A percentile compares a stretch with the other conserved stretches of the same genome.
These are phyloP conservation scores for Daubentonia madagascariensis DNA, from an alignment of 2,113 vertebrate genomes.

Conservation along the genomic window DNA sequence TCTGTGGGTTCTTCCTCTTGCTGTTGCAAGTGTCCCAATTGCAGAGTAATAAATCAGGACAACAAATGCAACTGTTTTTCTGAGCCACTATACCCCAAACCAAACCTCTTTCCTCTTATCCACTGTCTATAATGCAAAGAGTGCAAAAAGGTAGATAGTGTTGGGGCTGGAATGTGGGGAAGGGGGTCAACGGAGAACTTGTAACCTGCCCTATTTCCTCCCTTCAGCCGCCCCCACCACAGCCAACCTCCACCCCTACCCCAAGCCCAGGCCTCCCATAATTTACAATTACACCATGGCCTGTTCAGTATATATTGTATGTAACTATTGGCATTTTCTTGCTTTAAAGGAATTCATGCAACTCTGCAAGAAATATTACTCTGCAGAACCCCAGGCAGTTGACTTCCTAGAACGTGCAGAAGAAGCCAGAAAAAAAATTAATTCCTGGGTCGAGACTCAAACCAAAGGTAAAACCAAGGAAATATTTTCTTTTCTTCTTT, in stretches of 20 bases:
- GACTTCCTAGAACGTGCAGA: constrained; percentile 79
- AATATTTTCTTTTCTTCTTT: constrained; percentile 18
- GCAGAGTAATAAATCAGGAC: background rate
- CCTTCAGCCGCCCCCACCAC: background rate
- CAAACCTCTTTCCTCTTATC: background rate
- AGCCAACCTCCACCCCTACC: rapidly evolving
- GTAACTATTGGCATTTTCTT: constrained; percentile 38
- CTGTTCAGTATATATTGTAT: background rate
- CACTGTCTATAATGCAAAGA: background rate
- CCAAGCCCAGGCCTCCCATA: background rate
- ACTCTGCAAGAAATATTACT: constrained; percentile 77
- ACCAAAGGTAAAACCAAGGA: constrained; percentile 79
- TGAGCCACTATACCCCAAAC: rapidly evolving
- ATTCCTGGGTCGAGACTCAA: constrained; percentile 82
- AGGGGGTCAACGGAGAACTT: rapidly evolving
- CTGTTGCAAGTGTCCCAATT: background rate
- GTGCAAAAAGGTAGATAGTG: background rate
- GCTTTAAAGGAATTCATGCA: constrained; percentile 77
- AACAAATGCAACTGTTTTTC: background rate
- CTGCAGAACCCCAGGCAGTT: constrained; percentile 72
- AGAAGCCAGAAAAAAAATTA: constrained; percentile 79
- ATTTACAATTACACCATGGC: background rate
- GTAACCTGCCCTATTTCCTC: background rate
- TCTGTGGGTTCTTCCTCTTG: background rate
- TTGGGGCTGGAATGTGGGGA: background rate